These are phyloP conservation scores for Folsomia candida DNA, from an alignment of 2,888 invertebrate species.

Conservation along the genomic window DNA sequence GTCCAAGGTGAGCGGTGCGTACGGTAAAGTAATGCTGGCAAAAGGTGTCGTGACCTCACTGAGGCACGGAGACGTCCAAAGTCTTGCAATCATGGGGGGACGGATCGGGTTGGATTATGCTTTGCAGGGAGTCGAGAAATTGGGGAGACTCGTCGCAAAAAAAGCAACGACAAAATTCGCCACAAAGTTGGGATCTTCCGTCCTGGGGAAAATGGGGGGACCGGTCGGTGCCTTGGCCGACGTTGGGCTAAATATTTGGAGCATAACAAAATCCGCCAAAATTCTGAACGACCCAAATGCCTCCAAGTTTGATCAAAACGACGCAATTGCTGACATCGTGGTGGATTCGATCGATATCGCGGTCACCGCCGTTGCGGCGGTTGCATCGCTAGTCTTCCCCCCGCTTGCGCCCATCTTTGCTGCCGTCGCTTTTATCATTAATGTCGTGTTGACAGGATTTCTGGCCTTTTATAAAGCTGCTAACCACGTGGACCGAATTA, in stretches of 20 bases:
- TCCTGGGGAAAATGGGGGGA: conserved; percentile 15
- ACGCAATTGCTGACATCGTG: conserved; percentile 38
- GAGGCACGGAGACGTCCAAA: conserved; percentile 17
- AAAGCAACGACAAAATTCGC: conserved; percentile 9
- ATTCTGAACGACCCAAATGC: not conserved
- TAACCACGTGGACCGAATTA: conserved; percentile 22
- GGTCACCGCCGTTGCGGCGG: conserved; percentile 3
- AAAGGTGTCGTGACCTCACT: conserved; percentile 17
- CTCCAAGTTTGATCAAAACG: conserved; percentile 27
- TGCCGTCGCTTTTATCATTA: conserved; percentile 16
- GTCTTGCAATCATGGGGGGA: conserved; percentile 24
- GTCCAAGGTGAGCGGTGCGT: not conserved
- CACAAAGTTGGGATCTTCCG: not conserved
- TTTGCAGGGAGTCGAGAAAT: not conserved
- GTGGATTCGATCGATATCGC: conserved; percentile 22
- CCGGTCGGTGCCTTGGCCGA: conserved; percentile 18
- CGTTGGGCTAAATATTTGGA: conserved; percentile 17
- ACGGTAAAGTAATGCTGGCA: conserved; percentile 11
- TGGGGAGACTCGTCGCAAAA: not conserved
- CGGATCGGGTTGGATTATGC: conserved; percentile 17
- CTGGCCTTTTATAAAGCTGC: conserved; percentile 13
- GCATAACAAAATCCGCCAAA: conserved; percentile 7
- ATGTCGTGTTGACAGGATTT: not conserved
- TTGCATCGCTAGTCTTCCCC: too few species aligned
- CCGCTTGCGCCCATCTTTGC: conserved; percentile 19